Evolutionary conservation across 2,888 invertebrate genomes (phyloP), one percentile per base, ranked within the genome.

Genomic region (Harpalus rufipes): DNA sequence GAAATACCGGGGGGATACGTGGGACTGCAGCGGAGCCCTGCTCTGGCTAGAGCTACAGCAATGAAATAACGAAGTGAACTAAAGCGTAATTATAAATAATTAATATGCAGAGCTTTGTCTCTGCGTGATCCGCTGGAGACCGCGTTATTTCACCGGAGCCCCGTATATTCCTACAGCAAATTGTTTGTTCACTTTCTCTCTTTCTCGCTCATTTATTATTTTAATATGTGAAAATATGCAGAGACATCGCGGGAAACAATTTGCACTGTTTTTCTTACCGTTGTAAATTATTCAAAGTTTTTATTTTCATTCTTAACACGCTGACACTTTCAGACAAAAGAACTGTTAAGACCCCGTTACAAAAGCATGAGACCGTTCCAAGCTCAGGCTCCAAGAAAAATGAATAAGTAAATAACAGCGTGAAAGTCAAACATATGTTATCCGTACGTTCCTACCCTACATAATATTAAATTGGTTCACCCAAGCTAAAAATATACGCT

Each of bases 21-120:
- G 72, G 68, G 51, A 7, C 74, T 76, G 61, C 72, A 59, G 39
- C 59, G 16, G 58, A 65, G 25, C 14, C 32, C 1, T 32, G 32
- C 32, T 32, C 32, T 6, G 32, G 32, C 32, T 32, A 32, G 32
- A 68, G 18, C 44, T 18, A 12, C 44, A 51, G 74, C 72, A 74
- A 74, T 83, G 83, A 83, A 83, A 83, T 83, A 83, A 83, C 83
- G 74, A 83, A 83, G 83, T 74, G 83, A 83, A 83, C 83, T 83
- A 83, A 83, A 83, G 83, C 83, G 83, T 83, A 83, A 83, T 83
- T 83, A 83, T 83, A 83, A 83, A 83, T 83, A 83, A 83, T 83
- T 83, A 83, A 83, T 83, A 83, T 83, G 74, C 83, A 83, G 83
- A 83, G 83, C 83, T 83, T 83, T 83, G 83, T 83, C 83, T 83